phyloP scores from a whole-genome alignment of 2,797 vertebrate species.

The Bradypodion ventrale region DNA sequence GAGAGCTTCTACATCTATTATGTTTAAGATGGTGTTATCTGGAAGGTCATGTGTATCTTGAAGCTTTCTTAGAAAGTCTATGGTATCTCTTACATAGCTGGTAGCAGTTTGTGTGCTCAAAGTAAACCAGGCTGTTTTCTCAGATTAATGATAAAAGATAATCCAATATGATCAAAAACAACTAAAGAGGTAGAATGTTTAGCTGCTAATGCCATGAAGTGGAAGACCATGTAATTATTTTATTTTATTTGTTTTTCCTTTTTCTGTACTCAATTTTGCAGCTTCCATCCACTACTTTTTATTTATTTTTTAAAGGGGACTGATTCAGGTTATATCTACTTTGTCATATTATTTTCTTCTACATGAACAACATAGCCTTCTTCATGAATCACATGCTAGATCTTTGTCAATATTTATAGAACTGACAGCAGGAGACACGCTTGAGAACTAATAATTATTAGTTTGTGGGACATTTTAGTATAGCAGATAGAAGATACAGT shows the following conservation, averaged over 20 bases:
- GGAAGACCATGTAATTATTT: not conserved
- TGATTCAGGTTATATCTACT: conserved; percentile 26
- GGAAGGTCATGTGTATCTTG: no score
- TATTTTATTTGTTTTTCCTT: not conserved
- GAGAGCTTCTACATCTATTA: no score
- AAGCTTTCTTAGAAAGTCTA: no score
- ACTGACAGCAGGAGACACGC: conserved; percentile 25
- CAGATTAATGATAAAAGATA: not conserved
- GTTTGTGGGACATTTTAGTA: conserved; percentile 18
- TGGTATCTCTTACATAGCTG: no score
- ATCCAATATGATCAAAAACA: not conserved
- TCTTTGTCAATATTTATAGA: conserved; percentile 57
- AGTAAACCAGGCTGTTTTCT: not conserved
- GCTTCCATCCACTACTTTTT: not conserved
- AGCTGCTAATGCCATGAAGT: not conserved
- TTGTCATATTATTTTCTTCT: conserved; percentile 6
- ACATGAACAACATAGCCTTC: not conserved
- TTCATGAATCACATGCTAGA: conserved; percentile 39
- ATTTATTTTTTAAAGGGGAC: not conserved
- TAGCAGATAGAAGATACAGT: conserved; percentile 17
- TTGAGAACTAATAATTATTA: conserved; percentile 44
- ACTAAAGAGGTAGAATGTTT: not conserved
- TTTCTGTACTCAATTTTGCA: not conserved
- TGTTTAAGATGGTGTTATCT: no score
- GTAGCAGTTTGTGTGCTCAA: not conserved